A percentile compares a stretch with the other conserved stretches of the same genome.
Evolutionary conservation across 2,113 vertebrate genomes (phyloP).

Genomic region (Nettapus auritus): DNA sequence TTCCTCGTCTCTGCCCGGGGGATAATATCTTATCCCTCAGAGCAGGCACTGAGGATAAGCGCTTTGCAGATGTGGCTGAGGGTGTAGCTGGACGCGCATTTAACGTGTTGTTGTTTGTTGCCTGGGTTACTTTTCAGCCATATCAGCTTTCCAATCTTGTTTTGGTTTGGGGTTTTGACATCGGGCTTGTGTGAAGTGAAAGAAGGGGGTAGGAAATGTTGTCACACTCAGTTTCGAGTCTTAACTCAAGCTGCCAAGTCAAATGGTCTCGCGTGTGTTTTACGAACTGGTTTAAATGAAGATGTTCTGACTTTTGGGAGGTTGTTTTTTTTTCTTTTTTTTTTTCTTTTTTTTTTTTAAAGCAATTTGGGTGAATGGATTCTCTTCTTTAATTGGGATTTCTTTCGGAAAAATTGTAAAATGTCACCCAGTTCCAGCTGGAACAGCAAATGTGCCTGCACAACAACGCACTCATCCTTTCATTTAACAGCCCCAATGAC

Average conservation of each 20-base stretch:
- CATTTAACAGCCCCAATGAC: background rate
- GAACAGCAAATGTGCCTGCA: background rate
- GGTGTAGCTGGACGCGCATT: background rate
- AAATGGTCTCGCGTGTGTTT: background rate
- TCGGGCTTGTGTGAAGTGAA: background rate
- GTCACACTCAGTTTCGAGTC: background rate
- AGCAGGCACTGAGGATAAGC: background rate
- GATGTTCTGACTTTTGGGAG: background rate
- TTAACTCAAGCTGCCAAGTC: background rate
- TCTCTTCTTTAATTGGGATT: background rate
- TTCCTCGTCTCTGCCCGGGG: background rate
- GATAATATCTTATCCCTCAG: background rate
- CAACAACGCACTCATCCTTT: background rate
- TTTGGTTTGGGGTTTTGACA: background rate
- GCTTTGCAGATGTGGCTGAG: background rate
- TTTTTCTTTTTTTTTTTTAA: too few relatives aligned
- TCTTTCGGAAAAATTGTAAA: background rate
- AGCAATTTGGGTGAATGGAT: background rate
- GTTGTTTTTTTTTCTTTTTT: background rate
- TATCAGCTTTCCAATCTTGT: background rate
- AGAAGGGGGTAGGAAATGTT: background rate
- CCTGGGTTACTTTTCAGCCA: conserved; percentile 15
- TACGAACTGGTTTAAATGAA: background rate
- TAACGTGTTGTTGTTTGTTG: conserved; percentile 11
- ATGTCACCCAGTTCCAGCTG: background rate